Base-by-base conservation (phyloP, 2,797 vertebrate genomes). In the Toxotes lorentzi region DNA sequence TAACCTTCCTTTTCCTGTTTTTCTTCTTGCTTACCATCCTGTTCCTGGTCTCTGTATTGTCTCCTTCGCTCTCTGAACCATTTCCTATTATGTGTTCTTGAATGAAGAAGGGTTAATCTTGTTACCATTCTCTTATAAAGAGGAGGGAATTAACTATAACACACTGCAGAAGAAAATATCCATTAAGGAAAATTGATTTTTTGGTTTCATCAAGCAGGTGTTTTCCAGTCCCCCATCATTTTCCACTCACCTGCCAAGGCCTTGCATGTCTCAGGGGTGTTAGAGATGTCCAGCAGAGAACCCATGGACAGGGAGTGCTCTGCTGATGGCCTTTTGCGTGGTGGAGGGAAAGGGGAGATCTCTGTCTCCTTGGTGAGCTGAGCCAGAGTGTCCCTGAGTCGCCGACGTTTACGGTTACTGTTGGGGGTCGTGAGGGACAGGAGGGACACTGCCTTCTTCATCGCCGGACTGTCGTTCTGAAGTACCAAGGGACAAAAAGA, bases 221-320 rank as follows among this genome's bases (percentile, higher is more conserved):
- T 21, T 51, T 54, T 23, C 16, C 2, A 17, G 10, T 4, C 19
- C 4, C 1, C 2, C 9, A 21, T 60, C 1, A 6, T 35, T 10
- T 6, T 47, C 3, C 5, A 67, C 63, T 68, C 75, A 99, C 98
- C 97, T 96, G 94, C 92, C 23, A 91, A 92, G 32, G 94, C 78
- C 78, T 95, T 89, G 88, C 95, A 96, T 0, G 96, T 96, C 14
- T 99, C 98, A 0, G 98, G 97, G 11, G 98, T 99, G 88, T 98
- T 98, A 38, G 98, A 99, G 87, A 99, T 97, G 92, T 99, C 98
- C 72, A 99, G 93, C 74, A 99, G 92, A 43, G 98, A 99, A 0
- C 97, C 97, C 72, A 97, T 96, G 1, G 98, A 99, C 78, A 99
- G 92, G 0, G 96, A 97, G 92, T 97, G 97, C 48, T 99, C 98